These are phyloP conservation scores for Saimiri boliviensis DNA, from an alignment of 2,113 vertebrate genomes.

Conservation along the genomic window DNA sequence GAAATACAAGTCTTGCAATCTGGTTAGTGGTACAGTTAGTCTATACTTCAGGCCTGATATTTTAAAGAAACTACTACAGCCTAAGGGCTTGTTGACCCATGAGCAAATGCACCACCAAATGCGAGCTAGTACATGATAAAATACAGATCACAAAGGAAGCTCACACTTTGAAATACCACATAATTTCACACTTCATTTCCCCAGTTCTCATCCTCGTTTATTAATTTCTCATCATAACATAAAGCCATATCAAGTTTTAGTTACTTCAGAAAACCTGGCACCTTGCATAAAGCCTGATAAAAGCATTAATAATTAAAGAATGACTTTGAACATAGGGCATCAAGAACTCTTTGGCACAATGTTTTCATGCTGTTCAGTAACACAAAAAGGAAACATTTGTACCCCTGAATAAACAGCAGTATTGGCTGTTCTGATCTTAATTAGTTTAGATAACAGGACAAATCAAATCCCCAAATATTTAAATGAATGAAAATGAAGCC, in stretches of 20 bases:
- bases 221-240: constrained; percentile 60
- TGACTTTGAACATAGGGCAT: constrained; percentile 46
- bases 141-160: constrained; percentile 50
- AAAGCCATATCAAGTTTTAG: constrained; percentile 42
- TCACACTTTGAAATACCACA: constrained; percentile 42
- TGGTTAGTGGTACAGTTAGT: neutral
- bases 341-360: neutral
- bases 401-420: constrained; percentile 14
- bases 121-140: neutral
- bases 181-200: constrained; percentile 61
- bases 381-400: neutral
- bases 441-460: constrained; percentile 43
- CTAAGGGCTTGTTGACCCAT: neutral
- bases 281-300: constrained; percentile 47
- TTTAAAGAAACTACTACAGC: neutral
- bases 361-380: neutral
- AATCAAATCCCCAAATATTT: constrained; percentile 28
- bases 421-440: constrained; percentile 20
- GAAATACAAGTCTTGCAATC: neutral
- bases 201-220: constrained; percentile 46
- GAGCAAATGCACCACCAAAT: constrained; percentile 16
- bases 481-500: neutral
- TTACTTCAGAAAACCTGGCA: constrained; percentile 38
- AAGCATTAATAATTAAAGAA: constrained; percentile 58
- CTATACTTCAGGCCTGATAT: neutral